phyloP scores from a whole-genome alignment of 2,888 invertebrate genomes.

The Himalopsyche japonica region DNA sequence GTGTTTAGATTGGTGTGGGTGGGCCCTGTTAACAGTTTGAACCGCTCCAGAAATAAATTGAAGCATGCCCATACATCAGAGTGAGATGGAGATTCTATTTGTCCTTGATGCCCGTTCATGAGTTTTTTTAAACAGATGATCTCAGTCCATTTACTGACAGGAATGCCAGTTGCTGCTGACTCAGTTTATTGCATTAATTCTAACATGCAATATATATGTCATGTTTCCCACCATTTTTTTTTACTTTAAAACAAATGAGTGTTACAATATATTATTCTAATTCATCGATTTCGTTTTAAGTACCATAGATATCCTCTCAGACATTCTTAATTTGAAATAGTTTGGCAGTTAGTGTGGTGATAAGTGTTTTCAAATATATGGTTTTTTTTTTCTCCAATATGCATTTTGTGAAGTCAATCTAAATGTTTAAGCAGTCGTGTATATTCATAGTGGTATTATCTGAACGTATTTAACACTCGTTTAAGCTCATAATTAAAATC shows the following conservation, averaged over 20 bases:
- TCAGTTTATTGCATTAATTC: neutral
- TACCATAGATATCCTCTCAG: neutral
- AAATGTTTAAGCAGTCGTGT: no score
- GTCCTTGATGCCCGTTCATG: conserved; percentile 28
- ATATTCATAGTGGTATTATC: no score
- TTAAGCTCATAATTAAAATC: no score
- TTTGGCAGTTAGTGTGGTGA: no score
- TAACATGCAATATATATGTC: neutral
- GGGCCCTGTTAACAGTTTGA: conserved; percentile 1
- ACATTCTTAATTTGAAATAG: neutral
- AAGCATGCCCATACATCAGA: conserved; percentile 6
- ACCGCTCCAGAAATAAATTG: conserved; percentile 31
- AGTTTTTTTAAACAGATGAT: conserved; percentile 19
- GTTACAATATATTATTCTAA: neutral
- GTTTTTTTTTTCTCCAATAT: no score
- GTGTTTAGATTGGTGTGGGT: conserved; percentile 4
- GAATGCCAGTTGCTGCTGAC: neutral
- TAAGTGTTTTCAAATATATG: no score
- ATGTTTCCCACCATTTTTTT: neutral
- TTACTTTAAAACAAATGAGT: neutral
- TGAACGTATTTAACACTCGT: no score
- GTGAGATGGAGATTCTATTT: conserved; percentile 1
- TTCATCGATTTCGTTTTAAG: neutral
- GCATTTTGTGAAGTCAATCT: no score
- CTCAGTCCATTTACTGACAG: conserved; percentile 11